Evolutionary conservation across 2,113 vertebrate genomes (phyloP), one percentile per base, ranked within the genome.

Genomic region (Cichladusa arquata): DNA sequence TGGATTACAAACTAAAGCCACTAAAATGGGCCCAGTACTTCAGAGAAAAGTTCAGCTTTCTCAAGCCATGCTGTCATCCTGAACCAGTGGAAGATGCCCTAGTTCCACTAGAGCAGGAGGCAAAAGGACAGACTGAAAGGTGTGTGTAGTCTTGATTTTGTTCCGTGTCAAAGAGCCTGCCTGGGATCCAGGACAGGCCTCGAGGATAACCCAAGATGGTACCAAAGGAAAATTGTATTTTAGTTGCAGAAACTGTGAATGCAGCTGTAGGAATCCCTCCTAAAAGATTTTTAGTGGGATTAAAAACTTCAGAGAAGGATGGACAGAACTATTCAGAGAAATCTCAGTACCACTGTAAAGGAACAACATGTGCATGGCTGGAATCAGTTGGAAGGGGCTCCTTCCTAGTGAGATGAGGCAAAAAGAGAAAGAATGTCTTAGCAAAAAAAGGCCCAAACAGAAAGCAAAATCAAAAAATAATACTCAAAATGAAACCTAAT

Each of bases 231-330:
- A 42, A 91, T 12, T 66, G 44, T 9, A 61, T 66, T 93, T 88
- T 33, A 92, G 58, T 11, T n/a, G 67, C 61, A 81, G 80, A 84
- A 91, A 83, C 36, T 44, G 11, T 81, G 40, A 70, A 66, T 64
- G 26, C 25, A 78, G 31, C 34, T 90, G 36, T 70, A 84, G 24
- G 28, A 86, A 88, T 28, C 28, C 53, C 51, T 79, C 66, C 45
- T 81, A 48, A 79, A 72, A 45, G 9, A 70, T 60, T 64, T 92
- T 81, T 81, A 17, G 33, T 70, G 64, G 45, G 29, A 72, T 87
- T 92, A 76, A 95, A 92, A 61, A 28, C 34, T 94, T 92, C 67
- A 70, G 65, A 95, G 54, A 81, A 91, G 47, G 16, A 74, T 71
- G 36, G 71, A 71, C 69, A 78, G 53, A 93, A 65, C 31, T 78